These are phyloP conservation scores for Cassiopea andromeda DNA, from an alignment of 30 jellyfish, hydroid and myxozoan species.

Conservation along the genomic window DNA sequence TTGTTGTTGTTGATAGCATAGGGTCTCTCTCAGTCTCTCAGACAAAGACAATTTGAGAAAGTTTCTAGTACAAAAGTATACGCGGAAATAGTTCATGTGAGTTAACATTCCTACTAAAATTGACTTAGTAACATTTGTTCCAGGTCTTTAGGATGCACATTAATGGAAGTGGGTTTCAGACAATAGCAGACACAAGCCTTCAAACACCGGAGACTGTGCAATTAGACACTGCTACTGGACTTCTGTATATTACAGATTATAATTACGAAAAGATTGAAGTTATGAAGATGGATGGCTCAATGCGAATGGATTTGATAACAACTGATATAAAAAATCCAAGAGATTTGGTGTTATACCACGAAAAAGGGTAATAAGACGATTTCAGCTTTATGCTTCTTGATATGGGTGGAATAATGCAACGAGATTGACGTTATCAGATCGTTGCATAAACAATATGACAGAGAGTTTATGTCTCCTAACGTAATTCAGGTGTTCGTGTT, in stretches of 20 bases:
- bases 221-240: slow-evolving; percentile 34
- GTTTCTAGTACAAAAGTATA: too few species aligned
- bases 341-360: slow-evolving; percentile 74
- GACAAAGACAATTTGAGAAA: too few species aligned
- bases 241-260: slow-evolving; percentile 62
- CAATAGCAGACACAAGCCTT: slow-evolving; percentile 6
- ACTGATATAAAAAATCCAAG: slow-evolving; percentile 68
- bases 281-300: slow-evolving; percentile 56
- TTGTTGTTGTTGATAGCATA: too few species aligned
- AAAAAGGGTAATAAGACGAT: slow-evolving; percentile 65
- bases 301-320: slow-evolving; percentile 39
- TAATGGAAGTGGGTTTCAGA: slow-evolving; percentile 63
- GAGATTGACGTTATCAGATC: too few species aligned
- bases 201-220: slow-evolving; percentile 69
- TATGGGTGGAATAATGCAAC: too few species aligned
- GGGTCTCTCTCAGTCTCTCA: too few species aligned
- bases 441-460: too few species aligned
- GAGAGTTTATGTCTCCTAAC: too few species aligned
- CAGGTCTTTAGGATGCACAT: slow-evolving; percentile 48
- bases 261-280: slow-evolving; percentile 56
- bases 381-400: not conserved
- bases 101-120: too few species aligned
- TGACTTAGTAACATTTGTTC: not conserved
- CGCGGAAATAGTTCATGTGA: too few species aligned
- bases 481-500: too few species aligned